Base-by-base conservation (phyloP, 2,113 vertebrate genomes). In the Clarias batrachus region DNA sequence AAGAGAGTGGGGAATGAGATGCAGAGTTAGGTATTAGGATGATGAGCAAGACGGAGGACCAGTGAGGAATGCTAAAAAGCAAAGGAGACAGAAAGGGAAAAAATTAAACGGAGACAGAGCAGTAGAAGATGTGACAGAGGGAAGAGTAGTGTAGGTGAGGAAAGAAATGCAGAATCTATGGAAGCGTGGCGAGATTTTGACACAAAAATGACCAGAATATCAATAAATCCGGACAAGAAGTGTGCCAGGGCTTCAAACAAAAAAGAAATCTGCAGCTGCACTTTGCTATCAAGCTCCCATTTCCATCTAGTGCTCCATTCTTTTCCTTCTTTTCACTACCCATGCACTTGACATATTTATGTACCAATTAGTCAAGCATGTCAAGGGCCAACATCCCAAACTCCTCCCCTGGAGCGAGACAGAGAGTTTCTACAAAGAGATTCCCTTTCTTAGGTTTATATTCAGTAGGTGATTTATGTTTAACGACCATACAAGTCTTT, bases 31-130 rank as follows among this genome's bases (percentile, higher is more conserved):
- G 59, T 54, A 56, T 81, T 74, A 81, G 30, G 25, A 56, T 83
- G 70, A 85, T 78, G 68, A 74, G 84, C 48, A 76, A 71, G 37
- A 71, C 23, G 3, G 62, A 78, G n/a, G 52, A 76, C 78, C 13
- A 74, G 23, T 27, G 56, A 81, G 54, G 41, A 54, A 85, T 80
- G 63, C 30, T 48, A 63, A 62, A 77, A 21, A 23, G 12, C 5
- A 37, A 27, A 4, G 71, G 11, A 37, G 70, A 80, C 1, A 23
- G 25, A 80, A 10, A 56, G 74, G 70, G 27, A 77, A 13, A 63
- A 17, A 81, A 25, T 13, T 14, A 52, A 37, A 62, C 33, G 48
- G 37, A 52, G 25, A 27, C 3, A n/a, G 57, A 27, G 6, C 16
- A 21, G 23, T 4, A n/a, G 33, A 65, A 12, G 4, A 14, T 10